Conservation (phyloP, 2,113 vertebrate species). For the Coturnix japonica region DNA sequence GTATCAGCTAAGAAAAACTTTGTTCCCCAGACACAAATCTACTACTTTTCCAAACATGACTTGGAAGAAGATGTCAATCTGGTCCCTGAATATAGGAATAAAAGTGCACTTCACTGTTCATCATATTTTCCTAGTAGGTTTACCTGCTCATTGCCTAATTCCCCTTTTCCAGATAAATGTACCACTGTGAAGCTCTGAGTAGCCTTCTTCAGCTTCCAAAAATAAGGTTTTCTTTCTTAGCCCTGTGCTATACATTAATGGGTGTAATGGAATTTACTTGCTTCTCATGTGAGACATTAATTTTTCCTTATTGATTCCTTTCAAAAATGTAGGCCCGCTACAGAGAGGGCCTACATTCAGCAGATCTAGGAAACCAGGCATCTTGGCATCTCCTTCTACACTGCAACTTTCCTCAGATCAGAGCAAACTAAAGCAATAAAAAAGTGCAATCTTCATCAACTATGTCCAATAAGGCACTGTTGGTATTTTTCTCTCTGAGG, state of each 20-base stretch:
- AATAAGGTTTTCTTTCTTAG: accelerated
- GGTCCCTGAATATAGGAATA: background rate
- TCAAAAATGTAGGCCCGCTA: background rate
- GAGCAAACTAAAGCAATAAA: background rate
- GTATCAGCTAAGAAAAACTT: background rate
- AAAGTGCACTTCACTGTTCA: background rate
- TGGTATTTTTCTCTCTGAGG: background rate
- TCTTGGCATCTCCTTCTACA: background rate
- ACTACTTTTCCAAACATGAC: background rate
- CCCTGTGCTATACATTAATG: background rate
- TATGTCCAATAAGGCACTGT: background rate
- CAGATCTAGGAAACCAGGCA: accelerated
- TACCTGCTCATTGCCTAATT: background rate
- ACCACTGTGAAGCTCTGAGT: accelerated
- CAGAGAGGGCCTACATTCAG: background rate
- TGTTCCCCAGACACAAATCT: background rate
- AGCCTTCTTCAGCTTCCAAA: background rate
- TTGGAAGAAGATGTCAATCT: background rate
- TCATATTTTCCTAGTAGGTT: background rate
- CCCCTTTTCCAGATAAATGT: background rate
- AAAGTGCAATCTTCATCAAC: background rate
- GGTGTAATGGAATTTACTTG: background rate
- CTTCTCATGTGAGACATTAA: background rate
- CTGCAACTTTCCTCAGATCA: background rate
- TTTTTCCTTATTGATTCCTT: background rate